These are phyloP conservation scores for Gulo gulo DNA, from an alignment of 2,113 vertebrate genomes.

Conservation along the genomic window DNA sequence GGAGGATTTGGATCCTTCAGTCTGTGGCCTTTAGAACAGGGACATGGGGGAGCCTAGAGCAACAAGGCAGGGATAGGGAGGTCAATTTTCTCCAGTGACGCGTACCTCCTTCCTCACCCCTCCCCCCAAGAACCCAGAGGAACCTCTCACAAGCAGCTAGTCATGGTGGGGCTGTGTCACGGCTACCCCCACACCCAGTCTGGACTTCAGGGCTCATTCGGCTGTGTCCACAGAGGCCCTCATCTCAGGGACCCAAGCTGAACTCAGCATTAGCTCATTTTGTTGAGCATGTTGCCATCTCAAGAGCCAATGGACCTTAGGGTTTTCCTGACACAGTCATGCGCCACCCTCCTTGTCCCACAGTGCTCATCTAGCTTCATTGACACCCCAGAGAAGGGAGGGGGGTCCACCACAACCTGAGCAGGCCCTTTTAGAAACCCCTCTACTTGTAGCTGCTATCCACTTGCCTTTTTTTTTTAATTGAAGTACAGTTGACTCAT, in stretches of 20 bases:
- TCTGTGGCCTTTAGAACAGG: not conserved
- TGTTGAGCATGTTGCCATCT: not conserved
- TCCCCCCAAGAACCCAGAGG: not conserved
- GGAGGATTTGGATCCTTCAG: not conserved
- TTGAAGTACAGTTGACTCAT: not conserved
- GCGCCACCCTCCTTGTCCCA: not conserved
- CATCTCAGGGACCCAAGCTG: not conserved
- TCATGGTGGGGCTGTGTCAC: not conserved
- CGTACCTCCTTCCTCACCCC: not conserved
- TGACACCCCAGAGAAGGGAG: not conserved
- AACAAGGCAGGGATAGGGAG: not conserved
- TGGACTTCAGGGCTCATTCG: not conserved
- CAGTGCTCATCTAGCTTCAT: not conserved
- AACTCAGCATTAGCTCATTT: not conserved
- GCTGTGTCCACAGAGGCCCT: not conserved
- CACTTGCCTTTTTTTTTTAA: not conserved
- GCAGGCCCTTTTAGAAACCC: not conserved
- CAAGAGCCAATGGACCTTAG: not conserved
- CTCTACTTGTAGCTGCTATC: not conserved
- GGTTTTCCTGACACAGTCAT: not conserved
- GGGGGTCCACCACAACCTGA: not conserved
- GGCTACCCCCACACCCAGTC: not conserved
- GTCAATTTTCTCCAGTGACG: not conserved
- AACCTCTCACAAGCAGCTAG: not conserved
- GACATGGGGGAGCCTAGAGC: not conserved